phyloP scores from a whole-genome alignment of 2,797 vertebrate species.

The Falco berigora region DNA sequence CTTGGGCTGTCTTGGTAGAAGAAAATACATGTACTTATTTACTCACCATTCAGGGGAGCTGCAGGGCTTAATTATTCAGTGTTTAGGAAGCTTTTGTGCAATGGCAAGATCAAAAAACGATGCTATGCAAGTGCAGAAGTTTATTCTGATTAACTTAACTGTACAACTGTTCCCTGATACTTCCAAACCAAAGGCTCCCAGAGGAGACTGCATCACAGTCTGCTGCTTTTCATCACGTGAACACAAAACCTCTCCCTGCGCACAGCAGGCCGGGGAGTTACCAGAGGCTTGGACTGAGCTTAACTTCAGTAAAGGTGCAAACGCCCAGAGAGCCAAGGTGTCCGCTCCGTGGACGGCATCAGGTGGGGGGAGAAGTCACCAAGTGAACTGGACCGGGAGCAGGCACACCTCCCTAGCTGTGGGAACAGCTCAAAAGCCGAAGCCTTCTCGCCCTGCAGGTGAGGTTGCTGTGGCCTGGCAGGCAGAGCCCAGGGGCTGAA shows the following conservation, averaged over 20 bases:
- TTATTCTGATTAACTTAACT: not conserved
- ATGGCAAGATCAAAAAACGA: not conserved
- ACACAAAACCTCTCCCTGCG: not conserved
- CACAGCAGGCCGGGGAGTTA: not conserved
- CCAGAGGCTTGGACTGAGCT: not conserved
- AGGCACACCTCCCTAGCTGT: not conserved
- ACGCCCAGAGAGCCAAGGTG: not conserved
- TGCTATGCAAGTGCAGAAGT: not conserved
- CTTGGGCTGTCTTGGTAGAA: not conserved
- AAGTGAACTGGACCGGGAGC: not conserved
- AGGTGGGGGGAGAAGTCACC: not conserved
- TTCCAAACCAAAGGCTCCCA: not conserved
- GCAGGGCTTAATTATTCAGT: not conserved
- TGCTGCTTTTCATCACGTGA: not conserved
- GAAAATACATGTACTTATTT: not conserved
- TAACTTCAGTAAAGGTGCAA: not conserved
- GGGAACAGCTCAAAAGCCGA: not conserved
- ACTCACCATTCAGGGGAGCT: not conserved
- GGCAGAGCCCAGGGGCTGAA: not conserved
- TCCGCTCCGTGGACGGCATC: fast-evolving
- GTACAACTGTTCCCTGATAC: not conserved
- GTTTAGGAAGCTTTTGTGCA: not conserved
- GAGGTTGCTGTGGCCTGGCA: not conserved
- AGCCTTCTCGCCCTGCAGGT: not conserved
- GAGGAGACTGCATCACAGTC: not conserved